These are phyloP conservation scores for Labrus mixtus DNA, from an alignment of 2,113 vertebrate species.

Conservation along the genomic window DNA sequence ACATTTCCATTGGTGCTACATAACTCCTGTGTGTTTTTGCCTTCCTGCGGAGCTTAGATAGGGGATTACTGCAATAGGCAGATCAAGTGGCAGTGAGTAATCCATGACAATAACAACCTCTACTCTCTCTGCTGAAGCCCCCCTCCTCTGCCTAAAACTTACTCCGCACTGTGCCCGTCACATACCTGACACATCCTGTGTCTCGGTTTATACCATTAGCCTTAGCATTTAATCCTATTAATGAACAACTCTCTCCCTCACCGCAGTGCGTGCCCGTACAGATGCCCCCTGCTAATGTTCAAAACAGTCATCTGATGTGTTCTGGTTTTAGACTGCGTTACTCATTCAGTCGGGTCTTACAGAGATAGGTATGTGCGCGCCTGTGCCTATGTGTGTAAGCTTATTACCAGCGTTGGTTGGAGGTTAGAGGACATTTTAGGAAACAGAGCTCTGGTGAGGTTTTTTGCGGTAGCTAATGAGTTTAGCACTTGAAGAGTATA, in stretches of 20 bases:
- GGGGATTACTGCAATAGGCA: slow-evolving; percentile 80
- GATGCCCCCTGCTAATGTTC: slow-evolving; percentile 67
- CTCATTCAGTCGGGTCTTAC: slow-evolving; percentile 58
- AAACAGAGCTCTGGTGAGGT: slow-evolving; percentile 57
- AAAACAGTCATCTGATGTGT: slow-evolving; percentile 71
- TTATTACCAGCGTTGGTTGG: slow-evolving; percentile 69
- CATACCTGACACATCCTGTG: slow-evolving; percentile 76
- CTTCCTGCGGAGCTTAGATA: slow-evolving; percentile 77
- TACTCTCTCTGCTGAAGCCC: slow-evolving; percentile 54
- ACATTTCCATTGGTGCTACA: slow-evolving; percentile 73
- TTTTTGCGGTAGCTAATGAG: slow-evolving; percentile 73
- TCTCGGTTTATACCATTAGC: slow-evolving; percentile 77
- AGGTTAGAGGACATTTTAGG: slow-evolving; percentile 76
- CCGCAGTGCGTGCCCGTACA: slow-evolving; percentile 41
- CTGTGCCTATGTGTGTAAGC: slow-evolving; percentile 44
- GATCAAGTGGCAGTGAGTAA: slow-evolving; percentile 83
- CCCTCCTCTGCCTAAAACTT: slow-evolving; percentile 61
- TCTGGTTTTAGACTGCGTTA: slow-evolving; percentile 74
- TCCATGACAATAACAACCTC: slow-evolving; percentile 82
- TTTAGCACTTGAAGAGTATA: slow-evolving; percentile 77
- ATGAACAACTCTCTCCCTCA: slow-evolving; percentile 74
- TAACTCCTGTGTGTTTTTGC: slow-evolving; percentile 78
- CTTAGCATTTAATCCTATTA: slow-evolving; percentile 80
- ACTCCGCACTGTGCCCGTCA: slow-evolving; percentile 69
- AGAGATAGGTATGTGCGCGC: slow-evolving; percentile 30